A percentile compares a stretch with the other conserved stretches of the same genome.
These are phyloP conservation scores for Manis crassicaudata DNA, from an alignment of 2,797 vertebrate species.

Conservation along the genomic window DNA sequence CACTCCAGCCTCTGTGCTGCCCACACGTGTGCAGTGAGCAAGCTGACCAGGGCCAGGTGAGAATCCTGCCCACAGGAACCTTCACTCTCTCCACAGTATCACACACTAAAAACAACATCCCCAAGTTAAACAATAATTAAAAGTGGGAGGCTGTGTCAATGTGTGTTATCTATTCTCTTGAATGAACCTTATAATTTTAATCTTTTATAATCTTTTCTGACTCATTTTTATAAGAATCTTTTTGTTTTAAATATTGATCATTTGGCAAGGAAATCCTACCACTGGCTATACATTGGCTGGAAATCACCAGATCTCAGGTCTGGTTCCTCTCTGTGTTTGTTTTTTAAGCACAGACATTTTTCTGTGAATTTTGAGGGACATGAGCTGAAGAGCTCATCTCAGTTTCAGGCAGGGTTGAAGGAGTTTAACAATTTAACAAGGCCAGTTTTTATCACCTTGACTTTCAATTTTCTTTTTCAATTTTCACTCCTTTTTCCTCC, in stretches of 20 bases:
- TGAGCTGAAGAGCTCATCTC: not conserved
- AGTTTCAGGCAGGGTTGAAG: not conserved
- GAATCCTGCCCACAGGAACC: too few species aligned
- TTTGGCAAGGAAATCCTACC: not conserved
- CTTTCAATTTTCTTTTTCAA: not conserved
- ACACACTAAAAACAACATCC: conserved; percentile 13
- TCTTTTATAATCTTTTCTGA: conserved; percentile 24
- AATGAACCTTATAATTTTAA: not conserved
- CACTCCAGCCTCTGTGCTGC: too few species aligned
- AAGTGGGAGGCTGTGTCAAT: not conserved
- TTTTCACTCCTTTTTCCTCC: not conserved
- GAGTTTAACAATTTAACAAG: not conserved
- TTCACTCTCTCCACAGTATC: not conserved
- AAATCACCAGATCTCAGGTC: not conserved
- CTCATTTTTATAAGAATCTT: conserved; percentile 4
- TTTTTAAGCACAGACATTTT: not conserved
- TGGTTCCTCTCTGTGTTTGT: not conserved
- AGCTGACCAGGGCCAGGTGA: too few species aligned
- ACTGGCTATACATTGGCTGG: not conserved
- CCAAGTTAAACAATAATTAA: not conserved
- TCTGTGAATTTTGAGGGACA: conserved; percentile 21
- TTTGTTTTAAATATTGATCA: not conserved
- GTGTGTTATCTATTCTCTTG: not conserved
- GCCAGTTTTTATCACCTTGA: not conserved
- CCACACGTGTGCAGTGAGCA: too few species aligned